Conservation (phyloP, 2,113 vertebrate genomes). For the Brachyhypopomus gauderio region DNA sequence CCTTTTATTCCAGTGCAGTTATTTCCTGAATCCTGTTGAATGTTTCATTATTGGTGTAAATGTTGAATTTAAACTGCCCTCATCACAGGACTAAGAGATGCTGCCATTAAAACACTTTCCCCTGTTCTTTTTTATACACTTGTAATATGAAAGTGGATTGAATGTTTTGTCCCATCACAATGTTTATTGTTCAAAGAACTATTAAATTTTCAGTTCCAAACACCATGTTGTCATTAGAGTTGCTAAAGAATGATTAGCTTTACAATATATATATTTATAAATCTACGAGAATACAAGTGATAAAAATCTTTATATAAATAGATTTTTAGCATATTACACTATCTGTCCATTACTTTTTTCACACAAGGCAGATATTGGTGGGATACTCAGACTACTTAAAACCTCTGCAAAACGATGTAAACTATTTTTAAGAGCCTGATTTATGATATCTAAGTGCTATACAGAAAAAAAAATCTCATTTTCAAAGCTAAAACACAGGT, state of each 20-base stretch:
- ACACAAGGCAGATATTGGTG: background rate
- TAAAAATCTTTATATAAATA: conserved; percentile 1
- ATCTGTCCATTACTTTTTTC: background rate
- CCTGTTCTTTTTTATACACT: conserved; percentile 32
- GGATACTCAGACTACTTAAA: background rate
- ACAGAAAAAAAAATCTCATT: background rate
- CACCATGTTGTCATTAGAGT: conserved; percentile 26
- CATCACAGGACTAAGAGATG: conserved; percentile 51
- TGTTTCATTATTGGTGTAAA: conserved; percentile 70
- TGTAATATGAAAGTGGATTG: conserved; percentile 26
- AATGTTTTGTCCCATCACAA: conserved; percentile 40
- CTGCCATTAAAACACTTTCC: conserved; percentile 16
- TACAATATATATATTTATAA: conserved; percentile 1
- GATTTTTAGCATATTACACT: background rate
- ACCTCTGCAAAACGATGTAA: too few relatives aligned
- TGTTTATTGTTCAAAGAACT: conserved; percentile 43
- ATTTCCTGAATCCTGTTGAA: conserved; percentile 63
- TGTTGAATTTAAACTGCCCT: conserved; percentile 58
- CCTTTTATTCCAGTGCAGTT: conserved; percentile 68
- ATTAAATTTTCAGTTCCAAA: conserved; percentile 48
- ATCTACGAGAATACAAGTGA: background rate
- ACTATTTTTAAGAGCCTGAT: too few relatives aligned
- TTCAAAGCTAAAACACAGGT: background rate
- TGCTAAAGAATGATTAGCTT: background rate
- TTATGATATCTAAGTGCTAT: too few relatives aligned